A percentile compares a stretch with the other conserved stretches of the same genome.
phyloP scores from a whole-genome alignment of 2,888 invertebrate species.

The Malthinus flaveolus region DNA sequence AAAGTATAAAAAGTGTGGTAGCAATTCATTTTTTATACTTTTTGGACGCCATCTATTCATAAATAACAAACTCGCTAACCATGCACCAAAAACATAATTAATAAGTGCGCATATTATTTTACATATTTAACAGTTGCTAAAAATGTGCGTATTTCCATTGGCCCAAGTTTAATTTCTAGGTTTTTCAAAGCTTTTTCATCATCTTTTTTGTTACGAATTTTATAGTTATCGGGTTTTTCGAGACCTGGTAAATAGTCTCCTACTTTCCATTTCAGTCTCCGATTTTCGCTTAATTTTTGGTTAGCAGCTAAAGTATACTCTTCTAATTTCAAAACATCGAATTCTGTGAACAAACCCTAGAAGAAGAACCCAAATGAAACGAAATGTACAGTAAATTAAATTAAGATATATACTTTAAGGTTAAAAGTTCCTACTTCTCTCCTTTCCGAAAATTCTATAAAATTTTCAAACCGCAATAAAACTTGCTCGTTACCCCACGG shows the following conservation, averaged over 20 bases:
- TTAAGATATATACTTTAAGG: slow-evolving; percentile 42
- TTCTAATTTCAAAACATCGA: slow-evolving; percentile 59
- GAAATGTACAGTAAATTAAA: not conserved
- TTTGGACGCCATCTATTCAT: too few species aligned
- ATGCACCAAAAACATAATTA: not conserved
- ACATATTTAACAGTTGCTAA: slow-evolving; percentile 20
- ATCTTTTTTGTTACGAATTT: not conserved
- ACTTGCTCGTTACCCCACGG: slow-evolving; percentile 64
- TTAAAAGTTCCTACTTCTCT: slow-evolving; percentile 58
- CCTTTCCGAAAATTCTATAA: slow-evolving; percentile 67
- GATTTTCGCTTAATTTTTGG: slow-evolving; percentile 59
- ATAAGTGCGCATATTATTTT: not conserved
- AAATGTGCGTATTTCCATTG: slow-evolving; percentile 34
- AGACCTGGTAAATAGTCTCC: slow-evolving; percentile 2
- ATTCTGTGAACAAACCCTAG: slow-evolving; percentile 58
- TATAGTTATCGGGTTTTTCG: not conserved
- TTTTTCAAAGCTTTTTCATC: not conserved
- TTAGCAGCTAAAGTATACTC: slow-evolving; percentile 77
- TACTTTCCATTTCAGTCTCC: slow-evolving; percentile 54
- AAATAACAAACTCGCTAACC: not conserved
- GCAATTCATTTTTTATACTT: too few species aligned
- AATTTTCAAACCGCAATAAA: slow-evolving; percentile 76
- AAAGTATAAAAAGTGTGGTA: too few species aligned
- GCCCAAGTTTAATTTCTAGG: slow-evolving; percentile 9
- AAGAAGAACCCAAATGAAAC: not conserved